A percentile compares a stretch with the other conserved stretches of the same genome.
phyloP scores from a whole-genome alignment of 2,888 invertebrate species.

The Brachyptera risi region DNA sequence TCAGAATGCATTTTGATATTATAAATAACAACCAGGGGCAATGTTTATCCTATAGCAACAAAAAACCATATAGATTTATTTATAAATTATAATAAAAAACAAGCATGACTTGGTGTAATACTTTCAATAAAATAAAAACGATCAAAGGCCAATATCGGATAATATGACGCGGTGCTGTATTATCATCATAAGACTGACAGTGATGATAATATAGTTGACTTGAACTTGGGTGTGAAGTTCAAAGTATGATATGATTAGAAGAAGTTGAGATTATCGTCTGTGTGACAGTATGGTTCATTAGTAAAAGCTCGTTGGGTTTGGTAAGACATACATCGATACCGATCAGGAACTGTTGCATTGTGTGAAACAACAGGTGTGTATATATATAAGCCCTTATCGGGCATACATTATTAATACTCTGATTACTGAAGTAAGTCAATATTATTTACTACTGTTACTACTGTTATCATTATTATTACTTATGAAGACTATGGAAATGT shows the following conservation, averaged over 20 bases:
- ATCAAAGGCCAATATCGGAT: slow-evolving; percentile 12
- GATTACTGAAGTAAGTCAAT: too few relatives aligned
- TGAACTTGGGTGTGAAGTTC: slow-evolving; percentile 14
- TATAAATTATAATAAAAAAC: not conserved
- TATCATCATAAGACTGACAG: slow-evolving; percentile 11
- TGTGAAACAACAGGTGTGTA: too few relatives aligned
- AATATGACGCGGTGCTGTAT: not conserved
- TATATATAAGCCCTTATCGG: too few relatives aligned
- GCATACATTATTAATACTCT: too few relatives aligned
- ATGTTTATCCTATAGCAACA: not conserved
- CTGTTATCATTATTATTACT: too few relatives aligned
- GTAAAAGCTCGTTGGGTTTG: slow-evolving; percentile 2
- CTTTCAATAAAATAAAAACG: not conserved
- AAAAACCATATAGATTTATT: not conserved
- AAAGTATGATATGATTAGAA: slow-evolving; percentile 12
- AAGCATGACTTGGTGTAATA: not conserved
- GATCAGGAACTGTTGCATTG: too few relatives aligned
- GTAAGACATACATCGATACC: too few relatives aligned
- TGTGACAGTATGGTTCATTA: slow-evolving; percentile 3
- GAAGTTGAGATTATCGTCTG: not conserved
- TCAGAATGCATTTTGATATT: too few relatives aligned
- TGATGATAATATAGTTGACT: slow-evolving; percentile 1
- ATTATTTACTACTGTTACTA: too few relatives aligned
- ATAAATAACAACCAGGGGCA: not conserved
- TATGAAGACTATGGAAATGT: too few relatives aligned